Evolutionary conservation across 2,888 invertebrate genomes (phyloP).

Genomic region (Amblyteles armatorius): DNA sequence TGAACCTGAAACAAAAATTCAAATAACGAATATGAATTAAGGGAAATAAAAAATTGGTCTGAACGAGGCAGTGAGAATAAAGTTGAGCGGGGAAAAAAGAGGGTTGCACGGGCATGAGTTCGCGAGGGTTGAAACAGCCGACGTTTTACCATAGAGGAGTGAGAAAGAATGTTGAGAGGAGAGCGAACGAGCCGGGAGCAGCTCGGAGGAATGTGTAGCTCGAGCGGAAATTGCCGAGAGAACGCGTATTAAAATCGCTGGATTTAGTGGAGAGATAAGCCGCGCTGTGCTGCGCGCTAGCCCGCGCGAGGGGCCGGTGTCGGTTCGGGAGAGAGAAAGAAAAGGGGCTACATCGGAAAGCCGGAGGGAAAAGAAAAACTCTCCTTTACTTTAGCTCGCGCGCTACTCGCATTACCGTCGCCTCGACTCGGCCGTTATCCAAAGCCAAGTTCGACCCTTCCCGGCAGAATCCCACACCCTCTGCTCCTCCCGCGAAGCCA

Average conservation of each 20-base stretch:
- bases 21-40: slow-evolving; percentile 82
- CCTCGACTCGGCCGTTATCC: slow-evolving; percentile 79
- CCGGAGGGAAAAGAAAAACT: slow-evolving; percentile 80
- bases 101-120: slow-evolving; percentile 62
- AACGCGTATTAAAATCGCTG: slow-evolving; percentile 87
- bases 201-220: slow-evolving; percentile 80
- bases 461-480: slow-evolving; percentile 61
- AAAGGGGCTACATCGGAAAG: slow-evolving; percentile 69
- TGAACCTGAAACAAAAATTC: slow-evolving; percentile 33
- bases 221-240: slow-evolving; percentile 84
- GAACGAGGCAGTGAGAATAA: slow-evolving; percentile 83
- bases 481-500: slow-evolving; percentile 70
- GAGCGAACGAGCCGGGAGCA: slow-evolving; percentile 64
- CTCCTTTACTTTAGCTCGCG: slow-evolving; percentile 76
- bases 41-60: slow-evolving; percentile 84
- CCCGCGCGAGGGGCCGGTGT: slow-evolving; percentile 62
- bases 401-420: slow-evolving; percentile 79
- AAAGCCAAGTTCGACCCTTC: slow-evolving; percentile 76
- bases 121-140: slow-evolving; percentile 61
- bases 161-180: slow-evolving; percentile 59
- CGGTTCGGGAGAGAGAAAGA: slow-evolving; percentile 59
- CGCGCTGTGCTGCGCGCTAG: slow-evolving; percentile 73
- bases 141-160: slow-evolving; percentile 50
- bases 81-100: slow-evolving; percentile 75
- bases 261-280: slow-evolving; percentile 87